Conservation (phyloP, 2,888 invertebrate genomes). For the Epistrophella euchroma region DNA sequence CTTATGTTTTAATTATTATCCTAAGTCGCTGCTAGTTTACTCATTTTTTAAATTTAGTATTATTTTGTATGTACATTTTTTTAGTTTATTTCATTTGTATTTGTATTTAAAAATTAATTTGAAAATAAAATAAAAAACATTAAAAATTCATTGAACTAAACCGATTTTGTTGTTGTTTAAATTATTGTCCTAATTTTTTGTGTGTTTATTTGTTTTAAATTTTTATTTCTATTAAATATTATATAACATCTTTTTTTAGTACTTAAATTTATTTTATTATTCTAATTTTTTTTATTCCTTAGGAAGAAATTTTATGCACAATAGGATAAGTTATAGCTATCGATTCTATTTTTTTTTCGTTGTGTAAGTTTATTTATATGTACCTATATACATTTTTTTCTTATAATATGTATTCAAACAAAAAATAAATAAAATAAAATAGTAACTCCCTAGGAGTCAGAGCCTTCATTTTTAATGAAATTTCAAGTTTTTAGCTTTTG, state of each 20-base stretch:
- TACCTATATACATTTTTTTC: constrained; percentile 10
- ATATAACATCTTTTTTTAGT: background rate
- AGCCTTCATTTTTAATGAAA: constrained; percentile 25
- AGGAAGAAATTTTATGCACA: constrained; percentile 15
- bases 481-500: constrained; percentile 1
- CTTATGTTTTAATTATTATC: constrained; percentile 61
- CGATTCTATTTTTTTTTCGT: background rate
- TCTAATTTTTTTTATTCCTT: background rate
- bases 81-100: background rate
- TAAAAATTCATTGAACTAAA: constrained; percentile 10
- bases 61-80: constrained; percentile 30
- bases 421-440: background rate
- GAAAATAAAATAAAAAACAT: background rate
- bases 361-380: constrained; percentile 14
- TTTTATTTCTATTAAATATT: background rate
- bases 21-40: constrained; percentile 59
- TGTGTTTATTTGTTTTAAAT: background rate
- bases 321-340: constrained; percentile 19
- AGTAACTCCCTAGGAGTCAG: constrained; percentile 43
- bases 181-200: constrained; percentile 62
- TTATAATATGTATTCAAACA: background rate
- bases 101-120: background rate
- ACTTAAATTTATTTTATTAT: background rate
- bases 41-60: background rate
- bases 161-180: constrained; percentile 26